Base-by-base conservation (phyloP, 1,140 invertebrate species). In the Euborellia annulipes region DNA sequence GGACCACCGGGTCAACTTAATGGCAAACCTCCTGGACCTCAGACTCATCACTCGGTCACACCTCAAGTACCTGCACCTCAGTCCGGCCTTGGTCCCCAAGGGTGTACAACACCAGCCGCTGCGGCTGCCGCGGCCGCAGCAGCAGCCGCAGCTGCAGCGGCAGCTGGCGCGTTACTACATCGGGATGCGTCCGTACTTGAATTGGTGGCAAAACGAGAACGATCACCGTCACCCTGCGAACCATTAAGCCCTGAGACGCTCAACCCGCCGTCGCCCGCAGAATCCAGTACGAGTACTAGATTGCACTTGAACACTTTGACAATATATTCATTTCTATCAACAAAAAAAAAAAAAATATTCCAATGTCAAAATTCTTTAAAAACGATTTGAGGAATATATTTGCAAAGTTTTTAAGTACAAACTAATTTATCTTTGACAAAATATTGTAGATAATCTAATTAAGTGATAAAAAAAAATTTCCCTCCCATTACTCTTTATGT, bases 181-280 rank as follows among this genome's bases (percentile, higher is more conserved):
- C 43, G 22, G 41, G 41, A 40, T 40, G 67, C 71, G 30, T 61
- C 75, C 36, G 67, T 68, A 30, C 59, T 61, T 52, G 67, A 67
- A 47, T 60, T 74, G 54, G 66, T 69, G 46, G 27, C 48, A 52
- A 86, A 86, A 63, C 71, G 82, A 55, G 82, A 86, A 64, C 72
- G 80, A 55, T 85, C 82, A 50, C 81, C 82, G 36, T 82, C 80
- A 58, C 83, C 82, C 42, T 83, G 79, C 61, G 83, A 86, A 55
- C 84, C 82, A 61, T 81, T 84, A 67, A 84, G 79, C 59, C 82
- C 83, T 4, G 81, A 85, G 61, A 83, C 81, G 54, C 75, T 85
- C 59, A 85, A 83, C 68, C 82, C 82, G 58, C 81, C 82, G 58
- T 86, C 82, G 52, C 83, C 83, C 51, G 82, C 82, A 55, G 83